phyloP scores from a whole-genome alignment of 2,888 invertebrate genomes.

The Plebejus argus region DNA sequence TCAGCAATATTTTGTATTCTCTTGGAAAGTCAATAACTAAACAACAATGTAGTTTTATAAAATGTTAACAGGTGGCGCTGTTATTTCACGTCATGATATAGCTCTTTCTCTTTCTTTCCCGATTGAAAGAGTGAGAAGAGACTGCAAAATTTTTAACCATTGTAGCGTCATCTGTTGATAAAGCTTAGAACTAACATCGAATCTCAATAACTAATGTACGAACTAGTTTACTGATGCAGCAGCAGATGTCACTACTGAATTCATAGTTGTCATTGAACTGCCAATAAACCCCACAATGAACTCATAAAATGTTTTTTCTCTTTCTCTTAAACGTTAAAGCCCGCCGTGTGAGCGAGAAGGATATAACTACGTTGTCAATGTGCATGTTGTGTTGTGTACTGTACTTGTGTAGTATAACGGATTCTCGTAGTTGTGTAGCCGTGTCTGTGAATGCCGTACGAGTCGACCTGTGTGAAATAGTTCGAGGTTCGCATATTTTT shows the following conservation, averaged over 20 bases:
- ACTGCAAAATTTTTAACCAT: neutral
- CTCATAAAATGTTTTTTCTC: conserved; percentile 33
- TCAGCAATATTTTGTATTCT: neutral
- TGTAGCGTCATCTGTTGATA: conserved; percentile 31
- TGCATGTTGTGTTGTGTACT: conserved; percentile 47
- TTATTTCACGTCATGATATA: neutral
- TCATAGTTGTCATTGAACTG: neutral
- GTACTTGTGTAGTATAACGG: neutral
- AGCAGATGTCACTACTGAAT: conserved; percentile 31
- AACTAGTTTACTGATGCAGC: neutral
- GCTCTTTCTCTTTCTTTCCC: neutral
- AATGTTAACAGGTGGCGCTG: neutral
- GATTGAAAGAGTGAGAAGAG: neutral
- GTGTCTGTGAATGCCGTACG: conserved; percentile 5
- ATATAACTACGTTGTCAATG: conserved; percentile 53
- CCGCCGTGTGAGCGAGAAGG: conserved; percentile 45
- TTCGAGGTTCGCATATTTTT: conserved; percentile 47
- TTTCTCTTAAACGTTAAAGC: conserved; percentile 32
- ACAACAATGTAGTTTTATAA: neutral
- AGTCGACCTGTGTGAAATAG: conserved; percentile 50
- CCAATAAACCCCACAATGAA: neutral
- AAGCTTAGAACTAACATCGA: conserved; percentile 8
- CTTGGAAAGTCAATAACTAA: neutral
- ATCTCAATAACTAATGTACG: neutral
- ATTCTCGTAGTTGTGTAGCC: conserved; percentile 23